Conservation (phyloP, 2,113 vertebrate genomes). For the Sander lucioperca region DNA sequence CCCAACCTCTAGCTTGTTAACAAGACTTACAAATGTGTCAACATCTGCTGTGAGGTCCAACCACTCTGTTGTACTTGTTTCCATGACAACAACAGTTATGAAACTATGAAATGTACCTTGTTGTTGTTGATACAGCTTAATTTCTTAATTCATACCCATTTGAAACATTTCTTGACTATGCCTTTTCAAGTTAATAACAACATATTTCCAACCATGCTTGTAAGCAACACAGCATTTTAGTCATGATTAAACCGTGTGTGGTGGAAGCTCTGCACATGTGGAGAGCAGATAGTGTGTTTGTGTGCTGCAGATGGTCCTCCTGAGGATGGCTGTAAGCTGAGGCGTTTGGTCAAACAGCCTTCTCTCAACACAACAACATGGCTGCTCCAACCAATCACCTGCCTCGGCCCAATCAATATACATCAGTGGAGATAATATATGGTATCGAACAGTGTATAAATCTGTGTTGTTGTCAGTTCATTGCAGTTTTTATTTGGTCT, state of each 20-base stretch:
- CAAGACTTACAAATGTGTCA: conserved; percentile 53
- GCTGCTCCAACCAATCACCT: conserved; percentile 57
- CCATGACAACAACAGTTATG: conserved; percentile 15
- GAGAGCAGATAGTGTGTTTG: conserved; percentile 36
- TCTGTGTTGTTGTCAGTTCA: conserved; percentile 64
- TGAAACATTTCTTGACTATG: conserved; percentile 1
- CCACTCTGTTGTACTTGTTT: conserved; percentile 28
- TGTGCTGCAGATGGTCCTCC: conserved; percentile 34
- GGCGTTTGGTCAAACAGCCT: conserved; percentile 11
- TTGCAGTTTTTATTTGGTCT: conserved; percentile 61
- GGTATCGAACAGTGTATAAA: conserved; percentile 63
- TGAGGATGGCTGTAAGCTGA: conserved; percentile 39
- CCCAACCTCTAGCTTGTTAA: conserved; percentile 44
- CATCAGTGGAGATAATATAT: conserved; percentile 72
- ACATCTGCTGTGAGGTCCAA: conserved; percentile 29
- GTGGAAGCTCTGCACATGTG: conserved; percentile 16
- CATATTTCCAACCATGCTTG: conserved; percentile 1
- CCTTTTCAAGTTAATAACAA: conserved; percentile 15
- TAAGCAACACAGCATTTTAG: conserved; percentile 16
- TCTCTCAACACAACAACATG: conserved; percentile 52
- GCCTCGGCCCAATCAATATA: conserved; percentile 65
- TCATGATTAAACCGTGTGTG: conserved; percentile 26
- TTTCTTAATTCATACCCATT: neutral
- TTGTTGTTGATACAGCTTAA: neutral
- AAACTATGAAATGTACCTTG: neutral